Conservation (phyloP, 2,113 vertebrate species). For the Lepidothrix coronata region DNA sequence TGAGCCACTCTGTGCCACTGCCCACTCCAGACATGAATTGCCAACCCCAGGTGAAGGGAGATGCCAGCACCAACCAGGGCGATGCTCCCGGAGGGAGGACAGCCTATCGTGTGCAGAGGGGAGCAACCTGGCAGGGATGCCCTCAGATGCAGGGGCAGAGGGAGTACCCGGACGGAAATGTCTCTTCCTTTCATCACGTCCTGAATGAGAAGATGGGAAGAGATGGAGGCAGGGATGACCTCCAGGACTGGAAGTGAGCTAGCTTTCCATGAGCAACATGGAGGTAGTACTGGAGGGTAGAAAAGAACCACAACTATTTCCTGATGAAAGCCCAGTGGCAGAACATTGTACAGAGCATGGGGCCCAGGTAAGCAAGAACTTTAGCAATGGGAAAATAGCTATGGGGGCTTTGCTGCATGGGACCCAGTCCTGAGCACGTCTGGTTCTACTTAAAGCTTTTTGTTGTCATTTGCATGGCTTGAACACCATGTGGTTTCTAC, state of each 20-base stretch:
- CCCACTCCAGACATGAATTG: neutral
- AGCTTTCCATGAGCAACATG: too few species aligned
- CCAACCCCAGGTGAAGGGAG: neutral
- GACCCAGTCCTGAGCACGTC: neutral
- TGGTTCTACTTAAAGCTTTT: conserved; percentile 57
- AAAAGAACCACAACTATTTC: neutral
- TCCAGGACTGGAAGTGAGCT: neutral
- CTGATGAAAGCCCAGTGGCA: neutral
- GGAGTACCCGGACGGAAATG: neutral
- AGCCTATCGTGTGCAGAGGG: neutral
- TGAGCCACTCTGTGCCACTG: neutral
- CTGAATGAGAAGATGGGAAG: neutral
- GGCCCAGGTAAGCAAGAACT: neutral
- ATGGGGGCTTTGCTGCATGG: neutral
- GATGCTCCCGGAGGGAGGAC: neutral
- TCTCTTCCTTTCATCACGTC: neutral
- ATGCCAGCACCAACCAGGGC: neutral
- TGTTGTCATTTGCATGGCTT: conserved; percentile 56
- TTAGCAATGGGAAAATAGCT: neutral
- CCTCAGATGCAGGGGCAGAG: neutral
- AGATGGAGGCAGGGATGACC: neutral
- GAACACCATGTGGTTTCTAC: conserved; percentile 52
- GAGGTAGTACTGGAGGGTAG: neutral
- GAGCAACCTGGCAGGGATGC: neutral
- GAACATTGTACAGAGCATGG: neutral